phyloP scores from a whole-genome alignment of 2,888 invertebrate species.

The Synergus laeviventris region DNA sequence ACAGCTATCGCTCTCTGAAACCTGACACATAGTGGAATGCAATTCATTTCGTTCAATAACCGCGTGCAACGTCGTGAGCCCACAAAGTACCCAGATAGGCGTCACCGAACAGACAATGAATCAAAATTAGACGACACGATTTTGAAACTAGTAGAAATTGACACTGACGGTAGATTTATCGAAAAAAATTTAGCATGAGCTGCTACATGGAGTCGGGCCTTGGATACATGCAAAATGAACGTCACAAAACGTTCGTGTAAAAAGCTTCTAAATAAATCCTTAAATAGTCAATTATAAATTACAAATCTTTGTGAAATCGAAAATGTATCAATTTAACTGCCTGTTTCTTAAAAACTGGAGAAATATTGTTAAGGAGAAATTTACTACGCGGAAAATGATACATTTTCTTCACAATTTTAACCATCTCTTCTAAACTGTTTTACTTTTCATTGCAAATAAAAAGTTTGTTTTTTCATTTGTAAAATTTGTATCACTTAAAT shows the following conservation, averaged over 20 bases:
- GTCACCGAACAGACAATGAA: conserved; percentile 45
- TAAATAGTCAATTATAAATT: conserved; percentile 20
- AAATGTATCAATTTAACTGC: conserved; percentile 21
- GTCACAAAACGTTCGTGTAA: conserved; percentile 29
- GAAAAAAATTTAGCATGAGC: conserved; percentile 41
- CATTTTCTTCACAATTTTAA: background rate
- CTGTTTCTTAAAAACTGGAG: background rate
- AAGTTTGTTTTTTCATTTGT: background rate
- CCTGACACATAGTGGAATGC: conserved; percentile 11
- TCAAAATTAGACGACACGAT: conserved; percentile 31
- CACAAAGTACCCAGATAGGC: conserved; percentile 57
- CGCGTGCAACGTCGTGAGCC: conserved; percentile 69
- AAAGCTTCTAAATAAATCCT: conserved; percentile 28
- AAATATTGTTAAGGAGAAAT: background rate
- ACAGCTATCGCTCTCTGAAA: background rate
- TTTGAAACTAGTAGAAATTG: conserved; percentile 31
- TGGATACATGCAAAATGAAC: conserved; percentile 51
- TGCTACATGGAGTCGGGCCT: conserved; percentile 62
- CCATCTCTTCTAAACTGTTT: conserved; percentile 1
- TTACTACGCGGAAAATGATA: conserved; percentile 5
- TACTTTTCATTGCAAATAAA: background rate
- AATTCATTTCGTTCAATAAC: conserved; percentile 29
- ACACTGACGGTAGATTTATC: conserved; percentile 33
- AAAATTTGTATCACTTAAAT: no score
- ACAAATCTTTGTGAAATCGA: background rate